A percentile compares a stretch with the other conserved stretches of the same genome.
phyloP scores from a whole-genome alignment of 2,888 invertebrate species.

The Melinaea menophilus region DNA sequence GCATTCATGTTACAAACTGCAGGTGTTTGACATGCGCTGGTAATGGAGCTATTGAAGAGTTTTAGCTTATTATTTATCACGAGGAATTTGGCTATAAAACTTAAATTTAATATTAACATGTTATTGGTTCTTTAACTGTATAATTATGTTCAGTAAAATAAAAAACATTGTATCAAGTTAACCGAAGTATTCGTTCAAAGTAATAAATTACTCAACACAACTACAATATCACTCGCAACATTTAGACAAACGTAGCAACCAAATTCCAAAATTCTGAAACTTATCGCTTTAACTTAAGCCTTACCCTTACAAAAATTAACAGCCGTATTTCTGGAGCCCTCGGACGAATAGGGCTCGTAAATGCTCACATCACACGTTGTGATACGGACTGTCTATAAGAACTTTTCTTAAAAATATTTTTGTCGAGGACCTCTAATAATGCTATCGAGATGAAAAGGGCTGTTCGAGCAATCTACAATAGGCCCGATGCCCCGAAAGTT shows the following conservation, averaged over 20 bases:
- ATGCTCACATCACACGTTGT: constrained; percentile 45
- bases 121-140: too few relatives aligned
- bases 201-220: not conserved
- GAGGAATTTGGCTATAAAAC: not conserved
- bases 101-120: not conserved
- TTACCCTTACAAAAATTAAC: constrained; percentile 29
- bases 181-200: not conserved
- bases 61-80: constrained; percentile 1
- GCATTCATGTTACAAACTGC: constrained; percentile 7
- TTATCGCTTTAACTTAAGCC: constrained; percentile 31
- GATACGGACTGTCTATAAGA: constrained; percentile 37
- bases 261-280: constrained; percentile 17
- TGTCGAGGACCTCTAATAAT: constrained; percentile 17
- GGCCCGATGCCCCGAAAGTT: too few relatives aligned
- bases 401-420: constrained; percentile 38
- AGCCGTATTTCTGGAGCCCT: constrained; percentile 42
- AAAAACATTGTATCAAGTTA: too few relatives aligned
- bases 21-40: constrained; percentile 5
- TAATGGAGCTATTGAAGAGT: constrained; percentile 8
- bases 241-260: constrained; percentile 2
- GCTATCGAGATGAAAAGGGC: constrained; percentile 16
- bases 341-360: constrained; percentile 39
- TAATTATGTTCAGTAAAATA: too few relatives aligned
- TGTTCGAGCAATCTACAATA: too few relatives aligned
- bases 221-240: constrained; percentile 1